A percentile compares a stretch with the other conserved stretches of the same genome.
These are phyloP conservation scores for Amphipyra berbera DNA, from an alignment of 2,888 invertebrate species.

Conservation along the genomic window DNA sequence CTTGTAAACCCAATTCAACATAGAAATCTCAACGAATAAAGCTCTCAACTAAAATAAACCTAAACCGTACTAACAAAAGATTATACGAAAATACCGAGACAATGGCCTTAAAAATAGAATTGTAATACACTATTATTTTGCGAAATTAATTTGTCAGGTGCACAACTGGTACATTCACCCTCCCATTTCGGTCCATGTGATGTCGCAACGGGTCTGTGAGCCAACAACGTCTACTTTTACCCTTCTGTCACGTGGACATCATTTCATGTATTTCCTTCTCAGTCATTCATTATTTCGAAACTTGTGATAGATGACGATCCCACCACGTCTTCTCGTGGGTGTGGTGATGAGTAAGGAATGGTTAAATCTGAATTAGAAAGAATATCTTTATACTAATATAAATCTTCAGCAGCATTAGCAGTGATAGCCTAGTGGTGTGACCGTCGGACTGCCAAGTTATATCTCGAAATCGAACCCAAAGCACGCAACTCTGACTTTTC, in stretches of 20 bases:
- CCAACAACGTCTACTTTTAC: conserved; percentile 44
- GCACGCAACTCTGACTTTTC: no score
- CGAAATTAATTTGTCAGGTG: conserved; percentile 27
- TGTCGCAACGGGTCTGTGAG: conserved; percentile 27
- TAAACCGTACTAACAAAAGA: conserved; percentile 19
- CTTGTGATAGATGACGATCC: conserved; percentile 12
- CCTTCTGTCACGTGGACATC: conserved; percentile 29
- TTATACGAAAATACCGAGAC: conserved; percentile 3
- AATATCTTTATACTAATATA: background rate
- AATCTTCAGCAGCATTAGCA: no score
- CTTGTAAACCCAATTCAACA: background rate
- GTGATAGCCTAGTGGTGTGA: no score
- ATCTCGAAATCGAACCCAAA: no score
- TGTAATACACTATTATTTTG: background rate
- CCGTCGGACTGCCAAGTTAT: no score
- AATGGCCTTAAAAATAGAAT: conserved; percentile 18
- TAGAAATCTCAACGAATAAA: background rate
- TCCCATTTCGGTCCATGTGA: conserved; percentile 1
- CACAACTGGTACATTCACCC: conserved; percentile 32
- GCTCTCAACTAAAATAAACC: no score
- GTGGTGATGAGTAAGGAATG: conserved; percentile 4
- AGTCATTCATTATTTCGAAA: conserved; percentile 33
- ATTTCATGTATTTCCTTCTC: conserved; percentile 34
- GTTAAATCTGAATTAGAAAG: background rate
- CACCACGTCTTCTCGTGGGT: background rate